Base-by-base conservation (phyloP, 1,140 invertebrate species). In the Bombus balteatus region DNA sequence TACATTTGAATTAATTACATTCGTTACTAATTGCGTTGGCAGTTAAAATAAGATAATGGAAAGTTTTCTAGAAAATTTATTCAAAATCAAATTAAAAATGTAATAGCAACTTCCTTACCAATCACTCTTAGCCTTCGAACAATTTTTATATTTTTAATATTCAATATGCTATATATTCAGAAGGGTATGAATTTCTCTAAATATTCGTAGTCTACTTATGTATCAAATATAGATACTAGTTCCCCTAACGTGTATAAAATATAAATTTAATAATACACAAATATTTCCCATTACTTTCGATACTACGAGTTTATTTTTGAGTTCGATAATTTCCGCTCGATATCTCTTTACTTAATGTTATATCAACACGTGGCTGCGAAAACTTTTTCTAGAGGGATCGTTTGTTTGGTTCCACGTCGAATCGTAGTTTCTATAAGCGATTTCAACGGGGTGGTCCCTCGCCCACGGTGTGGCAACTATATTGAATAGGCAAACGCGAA, bases 401-500 rank as follows among this genome's bases (percentile, higher is more conserved):
- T 82, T 89, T 87, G 90, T 81, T 85, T 89, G 84, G 86, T 89
- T 87, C 84, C 83, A 70, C 75, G 70, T 53, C 76, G 85, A 91
- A 71, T 83, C 47, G 43, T 37, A 76, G 47, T 90, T 74, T 39
- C 81, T 43, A 83, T 62, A 68, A 62, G 37, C 87, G 90, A 92
- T 93, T 92, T 85, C 88, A 91, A 92, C 91, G 91, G 37, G 15
- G 92, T 86, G 89, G 89, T 87, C 86, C 82, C 73, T 86, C 18
- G 90, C 90, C 90, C 90, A 85, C 85, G 86, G 90, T 91, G 92
- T 91, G 88, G 88, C 91, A 93, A 92, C 93, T 91, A 93, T 93
- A 93, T 93, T 91, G 92, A 79, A 89, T 90, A 88, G 91, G 90
- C 89, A 93, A 94, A 94, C 91, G 91, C 87, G 62, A 83, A 86